Percentiles rank a stretch among this genome's conserved stretches.
Evolutionary conservation across 2,113 vertebrate genomes (phyloP).

Genomic region (Solea senegalensis): DNA sequence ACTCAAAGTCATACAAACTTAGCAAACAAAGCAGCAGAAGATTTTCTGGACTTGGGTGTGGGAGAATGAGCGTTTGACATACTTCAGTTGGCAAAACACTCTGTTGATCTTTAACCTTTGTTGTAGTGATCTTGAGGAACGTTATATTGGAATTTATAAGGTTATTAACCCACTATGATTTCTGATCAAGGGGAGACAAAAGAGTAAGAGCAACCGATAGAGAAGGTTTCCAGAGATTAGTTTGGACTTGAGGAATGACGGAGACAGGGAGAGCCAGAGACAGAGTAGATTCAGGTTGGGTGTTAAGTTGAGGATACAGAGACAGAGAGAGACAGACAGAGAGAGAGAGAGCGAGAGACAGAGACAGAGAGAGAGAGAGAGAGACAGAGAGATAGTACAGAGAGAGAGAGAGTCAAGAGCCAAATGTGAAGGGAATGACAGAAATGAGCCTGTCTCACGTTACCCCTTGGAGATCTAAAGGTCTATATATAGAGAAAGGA

Average conservation of each 20-base stretch:
- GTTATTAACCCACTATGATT: too few relatives aligned
- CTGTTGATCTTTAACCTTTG: too few relatives aligned
- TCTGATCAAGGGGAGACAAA: background rate
- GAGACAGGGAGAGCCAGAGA: conserved; percentile 17
- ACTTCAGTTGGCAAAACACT: too few relatives aligned
- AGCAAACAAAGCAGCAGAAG: too few relatives aligned
- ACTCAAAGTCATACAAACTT: too few relatives aligned
- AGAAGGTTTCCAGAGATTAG: conserved; percentile 47
- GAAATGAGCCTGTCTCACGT: conserved; percentile 70
- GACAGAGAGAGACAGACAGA: background rate
- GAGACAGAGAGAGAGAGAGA: too few relatives aligned
- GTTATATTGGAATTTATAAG: too few relatives aligned
- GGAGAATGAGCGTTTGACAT: too few relatives aligned
- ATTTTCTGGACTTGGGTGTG: too few relatives aligned
- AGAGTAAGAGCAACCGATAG: background rate
- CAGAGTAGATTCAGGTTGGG: background rate
- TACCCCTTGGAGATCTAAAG: conserved; percentile 73
- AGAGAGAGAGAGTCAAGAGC: conserved; percentile 24
- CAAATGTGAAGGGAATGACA: conserved; percentile 43
- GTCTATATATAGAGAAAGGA: conserved; percentile 77
- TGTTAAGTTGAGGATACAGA: background rate
- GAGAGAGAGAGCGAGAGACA: background rate
- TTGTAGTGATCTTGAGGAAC: too few relatives aligned
- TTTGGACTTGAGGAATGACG: conserved; percentile 60
- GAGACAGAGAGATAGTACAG: background rate